A percentile compares a stretch with the other conserved stretches of the same genome.
These are phyloP conservation scores for Silurus asotus DNA, from an alignment of 2,113 vertebrate species.

Conservation along the genomic window DNA sequence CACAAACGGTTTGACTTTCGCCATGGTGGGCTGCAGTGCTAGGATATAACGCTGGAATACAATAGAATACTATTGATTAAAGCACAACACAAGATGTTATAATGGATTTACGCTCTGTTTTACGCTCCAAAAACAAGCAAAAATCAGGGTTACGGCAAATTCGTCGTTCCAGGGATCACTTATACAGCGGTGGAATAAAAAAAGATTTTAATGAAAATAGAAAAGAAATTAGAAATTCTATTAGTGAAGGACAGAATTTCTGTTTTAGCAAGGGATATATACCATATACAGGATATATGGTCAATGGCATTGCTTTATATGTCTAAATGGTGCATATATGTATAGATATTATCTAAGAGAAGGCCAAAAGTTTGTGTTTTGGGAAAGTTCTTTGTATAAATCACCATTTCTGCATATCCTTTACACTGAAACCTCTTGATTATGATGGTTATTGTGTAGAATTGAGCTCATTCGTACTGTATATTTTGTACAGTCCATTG, in stretches of 20 bases:
- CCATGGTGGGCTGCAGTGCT: too few species aligned
- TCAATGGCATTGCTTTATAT: too few species aligned
- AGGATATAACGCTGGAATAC: not conserved
- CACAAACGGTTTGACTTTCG: conserved; percentile 37
- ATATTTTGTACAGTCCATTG: too few species aligned
- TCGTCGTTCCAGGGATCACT: not conserved
- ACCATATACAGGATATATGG: not conserved
- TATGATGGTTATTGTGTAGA: too few species aligned
- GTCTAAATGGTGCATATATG: too few species aligned
- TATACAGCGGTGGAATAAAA: not conserved
- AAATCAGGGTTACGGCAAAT: not conserved
- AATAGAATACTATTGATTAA: not conserved
- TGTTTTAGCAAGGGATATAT: not conserved
- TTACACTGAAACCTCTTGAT: too few species aligned
- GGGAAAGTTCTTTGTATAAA: too few species aligned
- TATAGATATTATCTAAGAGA: too few species aligned
- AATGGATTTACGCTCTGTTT: not conserved
- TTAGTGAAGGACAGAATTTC: not conserved
- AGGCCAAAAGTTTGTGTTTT: too few species aligned
- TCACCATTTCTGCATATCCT: too few species aligned
- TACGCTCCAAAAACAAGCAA: not conserved
- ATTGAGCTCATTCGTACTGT: too few species aligned
- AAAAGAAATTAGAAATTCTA: not conserved
- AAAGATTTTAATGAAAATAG: not conserved
- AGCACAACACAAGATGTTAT: not conserved